Percentiles rank a stretch among this genome's conserved stretches.
phyloP scores from a whole-genome alignment of 2,888 invertebrate genomes.

The Drosophila cognata region DNA sequence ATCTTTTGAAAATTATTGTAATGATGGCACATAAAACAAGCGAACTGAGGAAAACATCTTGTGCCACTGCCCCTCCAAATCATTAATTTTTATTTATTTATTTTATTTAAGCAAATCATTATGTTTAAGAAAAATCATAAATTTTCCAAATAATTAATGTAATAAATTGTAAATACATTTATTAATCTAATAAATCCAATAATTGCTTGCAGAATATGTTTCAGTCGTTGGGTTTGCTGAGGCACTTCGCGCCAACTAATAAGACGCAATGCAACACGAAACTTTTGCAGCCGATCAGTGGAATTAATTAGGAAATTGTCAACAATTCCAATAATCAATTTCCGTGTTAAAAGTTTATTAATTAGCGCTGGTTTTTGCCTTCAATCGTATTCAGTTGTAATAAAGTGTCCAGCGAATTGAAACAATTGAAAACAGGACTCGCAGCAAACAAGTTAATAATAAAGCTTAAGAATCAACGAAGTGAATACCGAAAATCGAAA shows the following conservation, averaged over 20 bases:
- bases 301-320: conserved; percentile 29
- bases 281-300: conserved; percentile 20
- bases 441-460: not conserved
- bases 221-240: not conserved
- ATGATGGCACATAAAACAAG: too few relatives aligned
- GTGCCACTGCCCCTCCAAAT: not conserved
- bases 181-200: not conserved
- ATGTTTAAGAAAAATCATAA: not conserved
- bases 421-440: conserved; percentile 7
- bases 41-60: not conserved
- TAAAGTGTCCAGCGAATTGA: not conserved
- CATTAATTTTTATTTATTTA: not conserved
- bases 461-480: not conserved
- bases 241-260: not conserved
- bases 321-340: conserved; percentile 33
- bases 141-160: not conserved
- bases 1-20: conserved; percentile 1
- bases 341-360: conserved; percentile 49
- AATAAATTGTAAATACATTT: accelerated
- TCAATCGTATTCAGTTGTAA: not conserved
- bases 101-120: not conserved
- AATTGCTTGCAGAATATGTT: not conserved
- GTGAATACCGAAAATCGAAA: not conserved
- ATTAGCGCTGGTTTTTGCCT: conserved; percentile 33
- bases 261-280: conserved; percentile 9